Evolutionary conservation across 1,140 invertebrate species (phyloP).

Genomic region (Pseudomyrmex gracilis): DNA sequence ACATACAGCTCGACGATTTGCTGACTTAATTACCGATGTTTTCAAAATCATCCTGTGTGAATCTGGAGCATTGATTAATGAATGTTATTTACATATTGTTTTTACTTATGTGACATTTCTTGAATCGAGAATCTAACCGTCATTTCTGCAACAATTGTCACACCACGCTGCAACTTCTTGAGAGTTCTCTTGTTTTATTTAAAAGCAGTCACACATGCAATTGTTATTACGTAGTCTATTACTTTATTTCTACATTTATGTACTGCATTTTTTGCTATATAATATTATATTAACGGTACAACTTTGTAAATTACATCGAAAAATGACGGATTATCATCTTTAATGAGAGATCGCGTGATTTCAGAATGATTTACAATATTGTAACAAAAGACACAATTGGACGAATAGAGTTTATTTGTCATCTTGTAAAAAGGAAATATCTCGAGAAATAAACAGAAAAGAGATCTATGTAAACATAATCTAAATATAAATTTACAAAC

Average conservation of each 20-base stretch:
- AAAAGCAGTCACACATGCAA: not conserved
- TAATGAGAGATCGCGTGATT: not conserved
- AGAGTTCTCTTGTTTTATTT: not conserved
- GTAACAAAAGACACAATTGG: too few relatives aligned
- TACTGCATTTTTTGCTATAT: not conserved
- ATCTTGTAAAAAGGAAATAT: too few relatives aligned
- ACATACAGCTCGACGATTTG: not conserved
- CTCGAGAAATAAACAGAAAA: too few relatives aligned
- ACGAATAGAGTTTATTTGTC: too few relatives aligned
- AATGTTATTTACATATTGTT: not conserved
- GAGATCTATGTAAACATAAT: too few relatives aligned
- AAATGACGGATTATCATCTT: not conserved
- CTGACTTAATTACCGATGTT: not conserved
- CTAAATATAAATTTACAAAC: too few relatives aligned
- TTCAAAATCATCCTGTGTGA: not conserved
- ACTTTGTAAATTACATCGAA: not conserved
- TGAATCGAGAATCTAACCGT: not conserved
- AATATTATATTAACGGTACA: not conserved
- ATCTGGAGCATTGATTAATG: not conserved
- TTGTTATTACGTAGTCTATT: not conserved
- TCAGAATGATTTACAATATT: not conserved
- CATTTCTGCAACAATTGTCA: conserved; percentile 1
- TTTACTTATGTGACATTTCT: not conserved
- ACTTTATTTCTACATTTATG: not conserved
- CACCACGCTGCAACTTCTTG: not conserved